These are phyloP conservation scores for Apolygus lucorum DNA, from an alignment of 1,140 invertebrate species.

Conservation along the genomic window DNA sequence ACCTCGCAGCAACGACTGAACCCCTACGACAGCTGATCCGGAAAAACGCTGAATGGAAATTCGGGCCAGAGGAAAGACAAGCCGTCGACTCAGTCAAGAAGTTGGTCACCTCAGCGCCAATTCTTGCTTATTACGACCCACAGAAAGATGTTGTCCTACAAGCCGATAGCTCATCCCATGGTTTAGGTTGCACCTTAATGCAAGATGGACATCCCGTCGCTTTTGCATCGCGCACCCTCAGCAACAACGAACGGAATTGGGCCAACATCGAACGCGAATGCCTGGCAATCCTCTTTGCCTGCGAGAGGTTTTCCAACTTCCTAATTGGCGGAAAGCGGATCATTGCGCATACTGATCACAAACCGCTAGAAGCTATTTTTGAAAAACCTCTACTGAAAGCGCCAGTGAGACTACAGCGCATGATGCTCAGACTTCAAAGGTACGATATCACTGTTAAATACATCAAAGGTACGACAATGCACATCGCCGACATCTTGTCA, in stretches of 20 bases:
- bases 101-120: too few species aligned
- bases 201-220: conserved; percentile 36
- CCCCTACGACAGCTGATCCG: conserved; percentile 32
- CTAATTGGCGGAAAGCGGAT: conserved; percentile 32
- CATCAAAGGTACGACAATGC: not conserved
- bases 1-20: conserved; percentile 30
- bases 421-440: not conserved
- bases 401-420: conserved; percentile 35
- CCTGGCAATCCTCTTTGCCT: conserved; percentile 35
- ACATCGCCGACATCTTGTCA: conserved; percentile 13
- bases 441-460: conserved; percentile 15
- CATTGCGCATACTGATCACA: conserved; percentile 38
- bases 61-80: not conserved
- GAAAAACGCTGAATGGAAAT: conserved; percentile 27
- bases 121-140: conserved; percentile 33
- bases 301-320: conserved; percentile 34
- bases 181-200: conserved; percentile 35
- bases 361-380: conserved; percentile 36
- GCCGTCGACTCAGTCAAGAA: too few species aligned
- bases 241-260: conserved; percentile 30
- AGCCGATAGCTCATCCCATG: conserved; percentile 28
- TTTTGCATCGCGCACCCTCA: conserved; percentile 36
- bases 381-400: conserved; percentile 36
- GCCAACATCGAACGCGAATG: conserved; percentile 39
- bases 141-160: conserved; percentile 24